Percentiles rank a stretch among this genome's conserved stretches.
These are phyloP conservation scores for Yponomeuta cagnagella DNA, from an alignment of 2,888 invertebrate genomes.

Conservation along the genomic window DNA sequence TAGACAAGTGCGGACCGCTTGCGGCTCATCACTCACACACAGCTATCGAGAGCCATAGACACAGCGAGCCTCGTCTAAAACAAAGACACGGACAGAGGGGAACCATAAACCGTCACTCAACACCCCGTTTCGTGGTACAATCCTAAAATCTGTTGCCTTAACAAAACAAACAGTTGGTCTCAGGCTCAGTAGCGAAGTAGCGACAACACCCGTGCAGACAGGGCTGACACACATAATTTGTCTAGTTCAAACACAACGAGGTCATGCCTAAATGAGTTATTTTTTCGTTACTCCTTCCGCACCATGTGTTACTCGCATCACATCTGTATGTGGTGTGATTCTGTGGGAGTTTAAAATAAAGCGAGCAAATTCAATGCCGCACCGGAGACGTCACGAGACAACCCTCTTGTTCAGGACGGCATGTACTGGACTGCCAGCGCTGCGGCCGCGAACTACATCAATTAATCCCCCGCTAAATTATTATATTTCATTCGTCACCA, in stretches of 20 bases:
- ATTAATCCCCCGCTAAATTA: slow-evolving; percentile 40
- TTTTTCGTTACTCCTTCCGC: background rate
- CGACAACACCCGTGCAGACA: slow-evolving; percentile 25
- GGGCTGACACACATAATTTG: slow-evolving; percentile 23
- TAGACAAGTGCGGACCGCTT: slow-evolving; percentile 1
- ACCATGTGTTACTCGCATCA: background rate
- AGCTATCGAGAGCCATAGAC: slow-evolving; percentile 6
- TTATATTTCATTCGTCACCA: slow-evolving; percentile 12
- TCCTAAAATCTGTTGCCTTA: slow-evolving; percentile 46
- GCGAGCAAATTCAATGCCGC: slow-evolving; percentile 36
- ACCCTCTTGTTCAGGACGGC: slow-evolving; percentile 42
- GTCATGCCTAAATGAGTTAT: background rate
- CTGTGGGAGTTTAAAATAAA: slow-evolving; percentile 40
- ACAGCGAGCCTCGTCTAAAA: slow-evolving; percentile 17
- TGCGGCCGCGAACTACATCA: slow-evolving; percentile 40
- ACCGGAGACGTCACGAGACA: slow-evolving; percentile 27
- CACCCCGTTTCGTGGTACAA: slow-evolving; percentile 29
- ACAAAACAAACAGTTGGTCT: slow-evolving; percentile 53
- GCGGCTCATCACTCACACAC: slow-evolving; percentile 7
- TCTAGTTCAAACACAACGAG: background rate
- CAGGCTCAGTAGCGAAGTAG: slow-evolving; percentile 18
- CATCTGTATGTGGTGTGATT: slow-evolving; percentile 26
- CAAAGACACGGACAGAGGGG: slow-evolving; percentile 22
- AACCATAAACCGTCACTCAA: slow-evolving; percentile 28
- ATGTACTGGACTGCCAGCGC: slow-evolving; percentile 23